These are phyloP conservation scores for Hydrozoanthus gracilis DNA, from an alignment of 92 coral and sea anemone genomes.

Conservation along the genomic window DNA sequence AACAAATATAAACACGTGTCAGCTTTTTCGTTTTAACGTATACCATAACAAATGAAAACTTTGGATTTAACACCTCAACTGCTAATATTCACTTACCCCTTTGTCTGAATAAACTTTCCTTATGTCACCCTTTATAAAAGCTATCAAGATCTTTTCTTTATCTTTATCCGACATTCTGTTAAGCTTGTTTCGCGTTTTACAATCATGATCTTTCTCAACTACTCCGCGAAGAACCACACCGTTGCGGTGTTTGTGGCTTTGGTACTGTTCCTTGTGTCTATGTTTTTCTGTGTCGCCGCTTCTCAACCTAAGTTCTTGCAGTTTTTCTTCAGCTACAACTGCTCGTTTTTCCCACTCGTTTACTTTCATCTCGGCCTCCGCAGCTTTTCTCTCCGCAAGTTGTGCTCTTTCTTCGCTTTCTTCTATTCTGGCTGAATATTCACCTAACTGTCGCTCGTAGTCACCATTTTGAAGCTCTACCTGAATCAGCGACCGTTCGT, in stretches of 20 bases:
- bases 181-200: constrained; percentile 22
- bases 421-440: constrained; percentile 45
- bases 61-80: not conserved
- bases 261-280: not conserved
- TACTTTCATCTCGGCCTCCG: constrained; percentile 58
- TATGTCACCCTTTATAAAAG: constrained; percentile 38
- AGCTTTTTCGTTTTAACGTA: not conserved
- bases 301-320: constrained; percentile 33
- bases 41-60: not conserved
- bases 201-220: constrained; percentile 18
- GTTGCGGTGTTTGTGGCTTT: constrained; percentile 12
- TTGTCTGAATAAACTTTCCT: constrained; percentile 25
- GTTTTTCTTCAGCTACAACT: constrained; percentile 34
- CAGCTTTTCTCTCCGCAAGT: constrained; percentile 32
- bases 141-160: constrained; percentile 31
- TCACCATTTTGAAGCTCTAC: constrained; percentile 43
- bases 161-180: constrained; percentile 37
- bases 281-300: constrained; percentile 16
- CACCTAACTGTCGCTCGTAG: constrained; percentile 47
- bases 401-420: constrained; percentile 51
- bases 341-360: constrained; percentile 48
- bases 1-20: not conserved
- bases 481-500: constrained; percentile 5
- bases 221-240: constrained; percentile 21
- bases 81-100: not conserved